These are phyloP conservation scores for Aethes cnicana DNA, from an alignment of 2,888 invertebrate species.

Conservation along the genomic window DNA sequence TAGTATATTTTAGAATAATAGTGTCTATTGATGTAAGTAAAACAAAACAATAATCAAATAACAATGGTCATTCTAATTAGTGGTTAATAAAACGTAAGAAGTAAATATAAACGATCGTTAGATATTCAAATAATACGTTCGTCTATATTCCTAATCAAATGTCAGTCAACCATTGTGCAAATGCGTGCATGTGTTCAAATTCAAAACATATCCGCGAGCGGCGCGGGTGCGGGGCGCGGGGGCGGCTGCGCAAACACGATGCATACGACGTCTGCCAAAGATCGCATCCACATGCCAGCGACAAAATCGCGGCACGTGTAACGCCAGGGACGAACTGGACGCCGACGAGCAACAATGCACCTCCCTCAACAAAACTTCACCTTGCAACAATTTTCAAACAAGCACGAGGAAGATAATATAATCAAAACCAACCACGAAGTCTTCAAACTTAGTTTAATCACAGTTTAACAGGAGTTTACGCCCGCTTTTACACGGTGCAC, in stretches of 20 bases:
- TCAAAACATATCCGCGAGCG: slow-evolving; percentile 41
- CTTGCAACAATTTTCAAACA: too few relatives aligned
- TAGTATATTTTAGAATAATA: too few relatives aligned
- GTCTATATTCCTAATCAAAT: slow-evolving; percentile 35
- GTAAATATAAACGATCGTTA: slow-evolving; percentile 2
- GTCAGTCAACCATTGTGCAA: slow-evolving; percentile 33
- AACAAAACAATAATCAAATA: too few relatives aligned
- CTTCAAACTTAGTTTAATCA: not conserved
- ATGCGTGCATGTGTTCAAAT: slow-evolving; percentile 53
- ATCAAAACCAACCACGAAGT: not conserved
- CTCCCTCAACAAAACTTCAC: slow-evolving; percentile 10
- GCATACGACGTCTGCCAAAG: slow-evolving; percentile 79
- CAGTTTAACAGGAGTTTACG: not conserved
- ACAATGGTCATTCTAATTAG: too few relatives aligned
- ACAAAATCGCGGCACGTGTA: slow-evolving; percentile 77
- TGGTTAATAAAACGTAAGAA: too few relatives aligned
- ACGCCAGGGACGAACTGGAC: slow-evolving; percentile 65
- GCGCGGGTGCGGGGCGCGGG: slow-evolving; percentile 31
- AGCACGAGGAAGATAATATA: not conserved
- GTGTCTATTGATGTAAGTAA: too few relatives aligned
- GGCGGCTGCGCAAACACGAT: slow-evolving; percentile 67
- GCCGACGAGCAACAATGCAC: slow-evolving; percentile 39
- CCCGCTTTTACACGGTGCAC: slow-evolving; percentile 4
- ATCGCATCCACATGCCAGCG: slow-evolving; percentile 69
- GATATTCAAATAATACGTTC: not conserved